Conservation (phyloP, 2,113 vertebrate genomes). For the Sterna hirundo region DNA sequence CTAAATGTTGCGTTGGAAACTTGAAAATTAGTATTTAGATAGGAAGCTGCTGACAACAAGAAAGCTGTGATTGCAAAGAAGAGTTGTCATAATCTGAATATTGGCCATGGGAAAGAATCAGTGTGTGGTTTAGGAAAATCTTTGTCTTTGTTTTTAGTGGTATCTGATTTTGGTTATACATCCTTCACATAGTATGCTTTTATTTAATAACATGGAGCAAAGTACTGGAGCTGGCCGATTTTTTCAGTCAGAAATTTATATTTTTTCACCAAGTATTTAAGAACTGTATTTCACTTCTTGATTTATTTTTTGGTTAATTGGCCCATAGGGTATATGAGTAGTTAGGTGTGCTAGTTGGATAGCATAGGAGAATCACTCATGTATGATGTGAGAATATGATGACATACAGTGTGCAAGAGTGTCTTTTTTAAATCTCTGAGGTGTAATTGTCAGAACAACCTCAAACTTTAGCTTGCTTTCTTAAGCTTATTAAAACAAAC, state of each 20-base stretch:
- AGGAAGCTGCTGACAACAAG: not conserved
- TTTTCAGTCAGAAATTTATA: not conserved
- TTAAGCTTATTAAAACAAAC: conserved; percentile 69
- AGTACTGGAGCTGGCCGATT: not conserved
- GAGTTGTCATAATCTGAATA: not conserved
- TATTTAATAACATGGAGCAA: not conserved
- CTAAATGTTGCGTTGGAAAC: not conserved
- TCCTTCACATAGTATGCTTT: not conserved
- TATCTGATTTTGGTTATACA: not conserved
- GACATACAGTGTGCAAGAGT: conserved; percentile 45
- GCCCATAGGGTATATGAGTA: not conserved
- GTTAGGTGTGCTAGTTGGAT: not conserved
- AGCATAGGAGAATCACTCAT: not conserved
- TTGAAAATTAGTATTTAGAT: not conserved
- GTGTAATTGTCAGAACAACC: conserved; percentile 55
- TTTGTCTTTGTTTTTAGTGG: not conserved
- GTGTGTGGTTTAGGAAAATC: not conserved
- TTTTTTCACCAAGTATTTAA: conserved; percentile 1
- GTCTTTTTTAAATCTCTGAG: conserved; percentile 50
- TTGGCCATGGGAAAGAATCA: not conserved
- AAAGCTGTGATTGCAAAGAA: not conserved
- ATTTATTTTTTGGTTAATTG: conserved; percentile 18
- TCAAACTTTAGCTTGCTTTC: conserved; percentile 59
- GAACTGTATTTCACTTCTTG: conserved; percentile 23
- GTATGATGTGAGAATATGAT: not conserved